phyloP scores from a whole-genome alignment of 2,797 vertebrate genomes.

The Phoebastria nigripes region DNA sequence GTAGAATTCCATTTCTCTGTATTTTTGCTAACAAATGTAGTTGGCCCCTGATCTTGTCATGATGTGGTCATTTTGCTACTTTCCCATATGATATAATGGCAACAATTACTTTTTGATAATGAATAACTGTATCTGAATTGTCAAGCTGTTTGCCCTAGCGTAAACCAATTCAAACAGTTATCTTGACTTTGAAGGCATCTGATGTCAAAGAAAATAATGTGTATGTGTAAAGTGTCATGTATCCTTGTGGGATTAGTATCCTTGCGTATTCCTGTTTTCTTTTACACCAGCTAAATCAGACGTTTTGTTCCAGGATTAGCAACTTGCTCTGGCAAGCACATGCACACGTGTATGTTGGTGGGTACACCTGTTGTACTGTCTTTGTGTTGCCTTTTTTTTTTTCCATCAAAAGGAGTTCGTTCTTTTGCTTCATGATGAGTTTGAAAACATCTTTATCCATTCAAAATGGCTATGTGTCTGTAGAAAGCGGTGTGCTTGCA shows the following conservation, averaged over 20 bases:
- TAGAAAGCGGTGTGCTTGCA: not conserved
- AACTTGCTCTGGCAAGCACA: not conserved
- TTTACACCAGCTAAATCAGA: not conserved
- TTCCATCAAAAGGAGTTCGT: not conserved
- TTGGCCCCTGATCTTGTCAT: not conserved
- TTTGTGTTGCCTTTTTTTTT: not conserved
- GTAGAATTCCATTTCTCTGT: not conserved
- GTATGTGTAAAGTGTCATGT: not conserved
- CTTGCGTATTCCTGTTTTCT: not conserved
- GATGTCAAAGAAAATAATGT: not conserved
- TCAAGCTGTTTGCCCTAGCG: not conserved
- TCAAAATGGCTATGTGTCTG: not conserved
- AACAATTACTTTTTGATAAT: not conserved
- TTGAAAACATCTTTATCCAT: not conserved
- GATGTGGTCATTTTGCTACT: not conserved
- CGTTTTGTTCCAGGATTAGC: not conserved
- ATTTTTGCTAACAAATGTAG: not conserved
- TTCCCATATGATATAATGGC: not conserved
- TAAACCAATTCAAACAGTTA: not conserved
- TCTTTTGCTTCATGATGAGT: not conserved
- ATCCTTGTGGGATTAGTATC: not conserved
- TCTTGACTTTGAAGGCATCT: not conserved
- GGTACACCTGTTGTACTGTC: not conserved
- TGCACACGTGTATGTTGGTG: fast-evolving
- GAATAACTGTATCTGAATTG: not conserved